Evolutionary conservation across 2,888 invertebrate species (phyloP), one percentile per base, ranked within the genome.

Genomic region (Pterostichus madidus): DNA sequence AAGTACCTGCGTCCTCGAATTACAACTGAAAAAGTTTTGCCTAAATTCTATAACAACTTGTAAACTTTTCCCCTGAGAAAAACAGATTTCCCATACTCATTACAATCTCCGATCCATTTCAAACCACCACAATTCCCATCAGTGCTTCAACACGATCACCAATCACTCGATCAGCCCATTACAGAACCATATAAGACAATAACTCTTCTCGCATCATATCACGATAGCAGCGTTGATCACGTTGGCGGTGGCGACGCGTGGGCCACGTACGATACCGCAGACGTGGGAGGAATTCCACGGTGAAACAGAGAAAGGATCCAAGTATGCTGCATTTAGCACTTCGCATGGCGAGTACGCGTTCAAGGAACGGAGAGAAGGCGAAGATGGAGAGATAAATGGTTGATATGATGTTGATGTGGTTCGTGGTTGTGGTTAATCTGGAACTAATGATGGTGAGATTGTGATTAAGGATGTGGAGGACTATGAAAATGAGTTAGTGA

Each of bases 401-500:
- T 59, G 24, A 31, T 59, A 59, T 17, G 59, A 59, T 24, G 17
- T 59, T 17, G 59, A 59, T 24, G 17, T 59, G 17, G 17, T 24
- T 24, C 24, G 24, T 24, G 24, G 11, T 7, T 5, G 59, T 11
- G 31, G 11, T 17, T 59, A 59, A 59, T 59, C 59, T 59, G 59
- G 59, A 59, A 59, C 59, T 59, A 59, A 59, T 59, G 59, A 59
- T 24, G 8, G 24, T 59, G 11, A 59, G 59, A 59, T 24, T 59
- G 5, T 24, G 59, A 59, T 59, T 59, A 31, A 59, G 24, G 24
- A 59, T 59, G 39, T 39, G 39, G 39, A 39, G 39, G 8, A 5
- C 10, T 24, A 59, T 5, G 17, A 59, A 39, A 59, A 59, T 59
- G 59, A 59, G 31, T 24, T 59, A 17, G 10, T 59, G 24, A 59